Conservation (phyloP, 2,888 invertebrate genomes). For the Drosophila robusta region DNA sequence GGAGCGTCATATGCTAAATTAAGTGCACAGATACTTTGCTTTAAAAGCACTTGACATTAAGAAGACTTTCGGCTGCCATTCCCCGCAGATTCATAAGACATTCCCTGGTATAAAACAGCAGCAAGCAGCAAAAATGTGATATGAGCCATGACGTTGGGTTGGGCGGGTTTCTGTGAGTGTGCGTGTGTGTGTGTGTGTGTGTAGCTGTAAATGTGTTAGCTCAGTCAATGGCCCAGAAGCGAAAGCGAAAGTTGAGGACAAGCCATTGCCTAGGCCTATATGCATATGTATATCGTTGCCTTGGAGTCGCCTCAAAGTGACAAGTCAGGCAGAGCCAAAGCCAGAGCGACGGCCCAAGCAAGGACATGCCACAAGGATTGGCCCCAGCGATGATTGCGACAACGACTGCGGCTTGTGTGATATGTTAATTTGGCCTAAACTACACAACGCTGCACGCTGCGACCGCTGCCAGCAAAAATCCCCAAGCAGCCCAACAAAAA, state of each 20-base stretch:
- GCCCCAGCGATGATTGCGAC: conserved; percentile 34
- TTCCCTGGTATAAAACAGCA: conserved; percentile 19
- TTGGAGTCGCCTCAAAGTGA: conserved; percentile 63
- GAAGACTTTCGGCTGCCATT: conserved; percentile 19
- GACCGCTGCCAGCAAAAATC: conserved; percentile 59
- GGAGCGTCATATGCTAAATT: conserved; percentile 18
- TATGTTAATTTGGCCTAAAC: conserved; percentile 75
- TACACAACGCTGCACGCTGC: conserved; percentile 43
- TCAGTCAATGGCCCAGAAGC: conserved; percentile 38
- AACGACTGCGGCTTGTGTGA: conserved; percentile 63
- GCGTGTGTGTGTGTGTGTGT: neutral
- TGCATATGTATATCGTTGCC: conserved; percentile 20
- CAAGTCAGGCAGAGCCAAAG: conserved; percentile 59
- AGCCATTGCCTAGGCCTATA: conserved; percentile 31
- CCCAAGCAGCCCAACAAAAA: conserved; percentile 23
- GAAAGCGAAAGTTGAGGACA: conserved; percentile 4
- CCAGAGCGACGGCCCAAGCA: conserved; percentile 6
- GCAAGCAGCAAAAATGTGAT: conserved; percentile 52
- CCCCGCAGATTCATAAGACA: conserved; percentile 35
- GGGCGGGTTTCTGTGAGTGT: too few species aligned
- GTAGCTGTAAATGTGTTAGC: conserved; percentile 9
- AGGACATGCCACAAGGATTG: conserved; percentile 43
- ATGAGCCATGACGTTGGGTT: conserved; percentile 61
- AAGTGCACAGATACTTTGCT: conserved; percentile 18
- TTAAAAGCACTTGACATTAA: conserved; percentile 32